These are phyloP conservation scores for Nylanderia fulva DNA, from an alignment of 1,140 invertebrate genomes.

Conservation along the genomic window DNA sequence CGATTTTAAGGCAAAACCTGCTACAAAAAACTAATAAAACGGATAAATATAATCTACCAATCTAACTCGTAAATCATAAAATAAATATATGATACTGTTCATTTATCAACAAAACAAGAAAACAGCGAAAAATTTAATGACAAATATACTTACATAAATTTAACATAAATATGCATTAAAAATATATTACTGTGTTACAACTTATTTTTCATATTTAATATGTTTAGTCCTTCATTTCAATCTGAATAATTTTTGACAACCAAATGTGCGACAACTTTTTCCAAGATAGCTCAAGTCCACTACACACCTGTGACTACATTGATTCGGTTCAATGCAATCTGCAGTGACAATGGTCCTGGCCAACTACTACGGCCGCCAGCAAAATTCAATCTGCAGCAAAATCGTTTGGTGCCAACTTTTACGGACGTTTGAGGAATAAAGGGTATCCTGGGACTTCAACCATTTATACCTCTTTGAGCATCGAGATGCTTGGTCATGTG, in stretches of 20 bases:
- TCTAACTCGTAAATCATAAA: slow-evolving; percentile 23
- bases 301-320: slow-evolving; percentile 42
- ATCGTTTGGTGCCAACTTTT: slow-evolving; percentile 66
- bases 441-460: neutral
- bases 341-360: slow-evolving; percentile 64
- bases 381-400: slow-evolving; percentile 79
- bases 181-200: neutral
- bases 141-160: neutral
- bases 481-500: slow-evolving; percentile 16
- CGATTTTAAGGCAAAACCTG: neutral
- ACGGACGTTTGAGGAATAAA: slow-evolving; percentile 50
- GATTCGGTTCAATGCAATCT: slow-evolving; percentile 53
- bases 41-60: neutral
- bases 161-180: neutral
- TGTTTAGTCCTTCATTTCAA: neutral
- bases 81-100: neutral
- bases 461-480: slow-evolving; percentile 32
- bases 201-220: neutral
- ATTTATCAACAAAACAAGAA: neutral
- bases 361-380: slow-evolving; percentile 67
- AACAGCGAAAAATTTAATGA: neutral
- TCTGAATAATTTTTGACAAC: slow-evolving; percentile 17
- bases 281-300: neutral
- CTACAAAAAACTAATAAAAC: slow-evolving; percentile 22
- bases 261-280: slow-evolving; percentile 17